Percentiles rank a stretch among this genome's conserved stretches.
Evolutionary conservation across 2,888 invertebrate species (phyloP).

Genomic region (Caenorhabditis becei): DNA sequence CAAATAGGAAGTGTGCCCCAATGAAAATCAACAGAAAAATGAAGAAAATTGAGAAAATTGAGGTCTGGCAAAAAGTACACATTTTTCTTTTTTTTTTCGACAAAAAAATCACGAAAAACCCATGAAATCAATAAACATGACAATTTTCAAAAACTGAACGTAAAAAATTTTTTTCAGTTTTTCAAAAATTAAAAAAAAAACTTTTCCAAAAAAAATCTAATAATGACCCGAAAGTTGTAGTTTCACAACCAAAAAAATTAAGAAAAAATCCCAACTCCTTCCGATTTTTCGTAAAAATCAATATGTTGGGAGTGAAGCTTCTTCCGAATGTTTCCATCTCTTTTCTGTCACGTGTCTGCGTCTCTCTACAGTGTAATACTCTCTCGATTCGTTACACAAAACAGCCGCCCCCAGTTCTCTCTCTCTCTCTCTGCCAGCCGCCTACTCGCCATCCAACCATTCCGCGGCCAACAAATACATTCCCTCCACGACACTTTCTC

Average conservation of each 20-base stretch:
- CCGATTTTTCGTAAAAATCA: not conserved
- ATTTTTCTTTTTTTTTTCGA: no score
- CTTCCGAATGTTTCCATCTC: no score
- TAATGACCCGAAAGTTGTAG: not conserved
- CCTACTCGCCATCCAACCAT: slow-evolving; percentile 6
- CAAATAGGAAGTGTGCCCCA: no score
- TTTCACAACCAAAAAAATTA: not conserved
- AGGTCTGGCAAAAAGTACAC: no score
- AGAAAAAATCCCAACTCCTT: not conserved
- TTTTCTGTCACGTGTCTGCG: slow-evolving; percentile 33
- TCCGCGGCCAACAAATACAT: not conserved
- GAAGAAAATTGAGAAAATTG: no score
- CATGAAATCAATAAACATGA: not conserved
- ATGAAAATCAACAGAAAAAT: no score
- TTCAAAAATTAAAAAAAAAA: not conserved
- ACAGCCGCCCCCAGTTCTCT: not conserved
- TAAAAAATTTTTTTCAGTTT: not conserved
- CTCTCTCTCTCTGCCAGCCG: no score
- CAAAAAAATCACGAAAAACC: no score
- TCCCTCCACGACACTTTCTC: slow-evolving; percentile 9
- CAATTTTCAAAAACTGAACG: not conserved
- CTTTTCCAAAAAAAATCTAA: not conserved
- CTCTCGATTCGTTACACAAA: slow-evolving; percentile 24
- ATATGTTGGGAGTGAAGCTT: not conserved
- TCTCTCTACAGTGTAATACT: slow-evolving; percentile 33